Percentiles rank a stretch among this genome's conserved stretches.
Evolutionary conservation across 2,888 invertebrate species (phyloP).

Genomic region (Chouioia cunea): DNA sequence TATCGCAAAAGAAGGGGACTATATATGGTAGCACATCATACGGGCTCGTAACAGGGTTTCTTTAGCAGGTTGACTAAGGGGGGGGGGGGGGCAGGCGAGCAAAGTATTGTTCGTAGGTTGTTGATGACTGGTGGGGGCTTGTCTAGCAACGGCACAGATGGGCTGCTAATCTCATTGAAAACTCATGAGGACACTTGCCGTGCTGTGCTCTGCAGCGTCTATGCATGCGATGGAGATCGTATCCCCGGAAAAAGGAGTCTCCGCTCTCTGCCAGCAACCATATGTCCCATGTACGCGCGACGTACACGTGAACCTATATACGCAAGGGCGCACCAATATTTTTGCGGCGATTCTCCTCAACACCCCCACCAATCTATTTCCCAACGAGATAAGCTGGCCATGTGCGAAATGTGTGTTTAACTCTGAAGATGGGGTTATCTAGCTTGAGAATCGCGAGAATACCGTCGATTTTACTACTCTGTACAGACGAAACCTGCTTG

Average conservation of each 20-base stretch:
- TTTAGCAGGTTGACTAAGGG: constrained; percentile 36
- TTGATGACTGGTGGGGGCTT: too few species aligned
- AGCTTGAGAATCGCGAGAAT: not conserved
- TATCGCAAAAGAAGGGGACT: too few species aligned
- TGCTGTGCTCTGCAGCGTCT: constrained; percentile 11
- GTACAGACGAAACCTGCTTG: too few species aligned
- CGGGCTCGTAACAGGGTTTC: not conserved
- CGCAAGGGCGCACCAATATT: constrained; percentile 36
- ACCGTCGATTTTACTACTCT: not conserved
- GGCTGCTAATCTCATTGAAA: constrained; percentile 69
- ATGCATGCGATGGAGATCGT: not conserved
- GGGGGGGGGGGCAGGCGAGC: too few species aligned
- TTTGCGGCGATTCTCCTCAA: constrained; percentile 26
- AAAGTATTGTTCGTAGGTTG: too few species aligned
- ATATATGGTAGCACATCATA: not conserved
- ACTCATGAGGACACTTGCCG: constrained; percentile 67
- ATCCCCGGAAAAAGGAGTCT: constrained; percentile 29
- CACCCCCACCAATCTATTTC: not conserved
- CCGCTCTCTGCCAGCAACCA: constrained; percentile 65
- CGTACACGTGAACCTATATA: constrained; percentile 53
- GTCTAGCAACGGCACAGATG: constrained; percentile 62
- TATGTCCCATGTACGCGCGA: constrained; percentile 65
- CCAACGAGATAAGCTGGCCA: constrained; percentile 37
- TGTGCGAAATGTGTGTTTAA: constrained; percentile 45
- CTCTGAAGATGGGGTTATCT: constrained; percentile 31